These are phyloP conservation scores for Sander vitreus DNA, from an alignment of 2,113 vertebrate species.

Conservation along the genomic window DNA sequence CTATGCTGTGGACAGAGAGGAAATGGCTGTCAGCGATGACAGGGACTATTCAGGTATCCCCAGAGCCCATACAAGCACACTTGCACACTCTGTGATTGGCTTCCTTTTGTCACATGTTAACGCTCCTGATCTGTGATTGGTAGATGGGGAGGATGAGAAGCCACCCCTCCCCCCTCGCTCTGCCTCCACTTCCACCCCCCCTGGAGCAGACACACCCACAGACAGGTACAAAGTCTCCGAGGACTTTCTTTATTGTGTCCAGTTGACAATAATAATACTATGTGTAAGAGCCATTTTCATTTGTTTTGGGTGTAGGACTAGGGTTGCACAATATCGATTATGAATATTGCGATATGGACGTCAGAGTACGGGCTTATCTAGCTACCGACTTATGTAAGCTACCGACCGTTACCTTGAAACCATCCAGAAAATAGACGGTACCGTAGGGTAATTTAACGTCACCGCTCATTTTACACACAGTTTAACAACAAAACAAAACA, in stretches of 20 bases:
- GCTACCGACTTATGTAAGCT: too few relatives aligned
- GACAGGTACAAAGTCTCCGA: conserved; percentile 86
- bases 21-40: conserved; percentile 85
- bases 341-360: too few relatives aligned
- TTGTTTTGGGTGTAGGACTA: too few relatives aligned
- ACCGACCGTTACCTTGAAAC: too few relatives aligned
- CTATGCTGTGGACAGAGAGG: conserved; percentile 92
- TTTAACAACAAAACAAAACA: too few relatives aligned
- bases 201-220: conserved; percentile 80
- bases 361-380: too few relatives aligned
- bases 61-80: not conserved
- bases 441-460: too few relatives aligned
- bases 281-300: too few relatives aligned
- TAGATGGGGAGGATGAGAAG: conserved; percentile 97
- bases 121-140: conserved; percentile 35
- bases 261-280: not conserved
- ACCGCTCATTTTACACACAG: too few relatives aligned
- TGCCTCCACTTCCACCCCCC: conserved; percentile 88
- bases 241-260: not conserved
- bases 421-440: too few relatives aligned
- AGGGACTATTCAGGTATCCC: conserved; percentile 91
- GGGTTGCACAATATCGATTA: too few relatives aligned
- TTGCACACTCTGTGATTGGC: not conserved
- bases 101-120: not conserved
- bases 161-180: conserved; percentile 93